Base-by-base conservation (phyloP, 2,797 vertebrate genomes). In the Arremon aurantiirostris region DNA sequence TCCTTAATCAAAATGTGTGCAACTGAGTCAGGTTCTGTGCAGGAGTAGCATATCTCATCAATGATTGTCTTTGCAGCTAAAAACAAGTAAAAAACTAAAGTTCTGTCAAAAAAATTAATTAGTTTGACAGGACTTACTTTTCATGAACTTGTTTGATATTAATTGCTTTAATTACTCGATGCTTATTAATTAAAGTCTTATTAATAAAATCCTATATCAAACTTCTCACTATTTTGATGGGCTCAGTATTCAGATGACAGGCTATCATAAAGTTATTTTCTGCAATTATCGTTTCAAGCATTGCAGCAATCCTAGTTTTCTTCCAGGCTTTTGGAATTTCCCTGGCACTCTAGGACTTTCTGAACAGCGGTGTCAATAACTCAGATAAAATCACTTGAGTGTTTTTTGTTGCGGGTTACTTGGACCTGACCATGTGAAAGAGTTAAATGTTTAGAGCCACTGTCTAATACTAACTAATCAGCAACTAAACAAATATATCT, bases 101-200 rank as follows among this genome's bases (percentile, higher is more conserved):
- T 92, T 92, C 59, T 92, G 89, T 94, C 50, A 82, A 79, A 95
- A 89, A 80, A 87, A 24, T 26, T 76, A 94, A 91, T 93, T 96
- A 86, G 79, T 91, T 95, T 96, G 85, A 96, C 96, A 94, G 90
- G 70, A 90, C 91, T 89, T 96, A 57, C 85, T 97, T 96, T 95
- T 86, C 41, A 56, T 91, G 82, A 86, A 57, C 84, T 87, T 89
- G 47, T 92, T 95, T 94, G 96, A 95, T 96, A 91, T 93, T 97
- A 94, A 95, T 93, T 96, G 63, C 80, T 94, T 95, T 96, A 96
- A 96, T 96, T 95, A 95, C 91, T 88, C 14, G 12, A 91, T 95
- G 76, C 93, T 90, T 94, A 96, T 91, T 93, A 93, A 94, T 96
- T 96, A 94, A 94, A 90, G 65, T 61, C 68, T 92, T 93, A 91